Evolutionary conservation across 2,888 invertebrate species (phyloP), one percentile per base, ranked within the genome.

Genomic region (Chymomyza amoena): DNA sequence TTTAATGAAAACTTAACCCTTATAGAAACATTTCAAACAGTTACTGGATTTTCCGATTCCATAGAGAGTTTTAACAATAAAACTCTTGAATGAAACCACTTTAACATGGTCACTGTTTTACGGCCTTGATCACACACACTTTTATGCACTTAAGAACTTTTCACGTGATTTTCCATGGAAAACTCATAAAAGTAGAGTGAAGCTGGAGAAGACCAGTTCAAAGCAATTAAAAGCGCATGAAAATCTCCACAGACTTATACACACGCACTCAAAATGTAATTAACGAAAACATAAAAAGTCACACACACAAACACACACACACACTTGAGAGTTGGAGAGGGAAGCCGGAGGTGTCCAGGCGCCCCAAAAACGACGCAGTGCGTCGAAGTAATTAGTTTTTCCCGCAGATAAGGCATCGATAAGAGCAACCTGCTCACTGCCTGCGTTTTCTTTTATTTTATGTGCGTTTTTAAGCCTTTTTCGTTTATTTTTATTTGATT

Each of bases 331-430:
- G 25, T 32, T 32, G n/a, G 20, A 45, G 28, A 51, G 77, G 77
- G 86, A 79, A 75, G 75, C 73, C 77, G 73, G 64, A 72, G 74
- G 74, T 59, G 72, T 76, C 75, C 66, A 68, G 79, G 72, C 75
- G 75, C 76, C 76, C 79, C 25, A 57, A 10, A 56, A 1, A 52
- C 54, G 54, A 52, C 50, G 28, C n/a, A 28, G 39, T 67, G 77
- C 80, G 77, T 77, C 80, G 79, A 82, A 89, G 90, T 90, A 91
- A 90, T 91, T 90, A 91, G 91, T 84, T 78, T 84, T 83, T 77
- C 76, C 75, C 73, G 72, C 67, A 72, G 89, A 90, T 89, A 89
- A 90, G 84, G 88, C 78, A 69, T 76, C 84, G 90, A 90, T 90
- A 89, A 84, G 82, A 81, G 60, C 57, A 64, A 56, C 39, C 68